A percentile compares a stretch with the other conserved stretches of the same genome.
Evolutionary conservation across 2,113 vertebrate genomes (phyloP).

Genomic region (Psittacara wagleri): DNA sequence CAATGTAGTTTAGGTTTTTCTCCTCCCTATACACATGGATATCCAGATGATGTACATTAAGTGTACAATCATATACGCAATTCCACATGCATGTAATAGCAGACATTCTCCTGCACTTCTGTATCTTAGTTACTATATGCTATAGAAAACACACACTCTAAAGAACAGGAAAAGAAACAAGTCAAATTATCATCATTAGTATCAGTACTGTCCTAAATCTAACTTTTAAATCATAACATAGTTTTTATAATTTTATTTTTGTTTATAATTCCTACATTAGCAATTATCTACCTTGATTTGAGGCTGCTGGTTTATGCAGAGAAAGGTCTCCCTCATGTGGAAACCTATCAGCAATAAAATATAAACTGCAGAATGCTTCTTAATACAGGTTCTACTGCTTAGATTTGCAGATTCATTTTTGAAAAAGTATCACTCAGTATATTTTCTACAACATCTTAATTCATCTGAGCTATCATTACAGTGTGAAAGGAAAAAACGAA

Average conservation of each 20-base stretch:
- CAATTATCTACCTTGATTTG: background rate
- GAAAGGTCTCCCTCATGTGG: conserved; percentile 54
- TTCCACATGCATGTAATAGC: background rate
- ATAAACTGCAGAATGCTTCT: background rate
- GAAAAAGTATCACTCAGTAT: background rate
- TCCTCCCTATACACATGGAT: background rate
- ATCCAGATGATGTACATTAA: background rate
- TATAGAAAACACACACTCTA: background rate
- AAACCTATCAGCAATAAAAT: conserved; percentile 20
- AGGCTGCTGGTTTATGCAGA: background rate
- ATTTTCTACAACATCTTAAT: background rate
- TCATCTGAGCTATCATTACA: background rate
- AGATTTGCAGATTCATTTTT: background rate
- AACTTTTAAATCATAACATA: background rate
- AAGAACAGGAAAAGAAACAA: background rate
- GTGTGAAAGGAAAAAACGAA: background rate
- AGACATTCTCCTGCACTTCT: background rate
- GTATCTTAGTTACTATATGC: background rate
- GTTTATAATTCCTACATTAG: background rate
- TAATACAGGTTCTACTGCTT: background rate
- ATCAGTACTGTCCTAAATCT: background rate
- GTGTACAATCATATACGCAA: background rate
- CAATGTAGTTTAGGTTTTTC: background rate
- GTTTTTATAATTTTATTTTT: background rate
- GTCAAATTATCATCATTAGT: background rate